Conservation (phyloP, 2,113 vertebrate species). For the Thamnaconus septentrionalis region DNA sequence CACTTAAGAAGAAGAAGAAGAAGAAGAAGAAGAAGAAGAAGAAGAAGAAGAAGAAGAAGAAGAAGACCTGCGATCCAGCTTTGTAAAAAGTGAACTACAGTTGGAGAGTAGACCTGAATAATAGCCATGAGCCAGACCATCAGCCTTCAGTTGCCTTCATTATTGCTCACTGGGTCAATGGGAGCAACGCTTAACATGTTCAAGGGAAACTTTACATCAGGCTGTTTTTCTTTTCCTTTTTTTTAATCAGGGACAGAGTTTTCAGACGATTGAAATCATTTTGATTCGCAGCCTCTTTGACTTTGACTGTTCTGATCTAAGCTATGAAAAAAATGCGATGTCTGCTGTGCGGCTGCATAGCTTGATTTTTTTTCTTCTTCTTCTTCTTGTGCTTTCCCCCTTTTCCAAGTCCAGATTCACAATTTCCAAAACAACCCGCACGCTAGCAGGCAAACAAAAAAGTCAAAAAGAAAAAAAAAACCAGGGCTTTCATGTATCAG, state of each 20-base stretch:
- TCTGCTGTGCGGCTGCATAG: constrained; percentile 11
- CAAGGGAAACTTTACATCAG: neutral
- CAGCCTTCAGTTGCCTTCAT: neutral
- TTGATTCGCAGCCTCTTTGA: constrained; percentile 20
- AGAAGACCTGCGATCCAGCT: too few species aligned
- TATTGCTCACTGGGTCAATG: neutral
- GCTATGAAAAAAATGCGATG: constrained; percentile 16
- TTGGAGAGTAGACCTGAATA: too few species aligned
- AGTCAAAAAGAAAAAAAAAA: constrained; percentile 5
- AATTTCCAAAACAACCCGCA: constrained; percentile 24
- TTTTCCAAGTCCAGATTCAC: constrained; percentile 27
- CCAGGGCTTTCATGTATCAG: constrained; percentile 2
- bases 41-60: too few species aligned
- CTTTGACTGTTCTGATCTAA: constrained; percentile 12
- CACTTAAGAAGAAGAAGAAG: too few species aligned
- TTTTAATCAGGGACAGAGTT: constrained; percentile 1
- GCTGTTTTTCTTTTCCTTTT: neutral
- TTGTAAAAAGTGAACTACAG: too few species aligned
- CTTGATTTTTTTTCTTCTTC: neutral
- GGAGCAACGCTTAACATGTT: constrained; percentile 7
- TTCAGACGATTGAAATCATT: constrained; percentile 24
- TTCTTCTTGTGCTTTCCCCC: neutral
- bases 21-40: too few species aligned
- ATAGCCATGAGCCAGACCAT: neutral
- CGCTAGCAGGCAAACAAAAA: constrained; percentile 3